Conservation (phyloP, 2,113 vertebrate genomes). For the Pseudopipra pipra region DNA sequence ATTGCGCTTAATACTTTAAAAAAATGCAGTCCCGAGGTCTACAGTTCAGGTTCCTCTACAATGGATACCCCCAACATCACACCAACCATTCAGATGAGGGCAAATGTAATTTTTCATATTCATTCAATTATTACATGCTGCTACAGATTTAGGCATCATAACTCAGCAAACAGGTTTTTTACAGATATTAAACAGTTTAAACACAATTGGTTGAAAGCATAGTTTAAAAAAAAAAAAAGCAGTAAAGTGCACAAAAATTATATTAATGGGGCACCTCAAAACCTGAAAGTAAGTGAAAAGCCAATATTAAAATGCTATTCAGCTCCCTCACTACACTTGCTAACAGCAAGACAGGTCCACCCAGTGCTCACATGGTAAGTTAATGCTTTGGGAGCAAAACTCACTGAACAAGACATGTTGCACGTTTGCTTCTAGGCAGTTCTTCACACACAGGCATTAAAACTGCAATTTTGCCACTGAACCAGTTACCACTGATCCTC, state of each 20-base stretch:
- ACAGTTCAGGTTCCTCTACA: neutral
- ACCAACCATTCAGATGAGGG: neutral
- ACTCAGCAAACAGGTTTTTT: neutral
- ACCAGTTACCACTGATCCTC: neutral
- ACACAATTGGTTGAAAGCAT: neutral
- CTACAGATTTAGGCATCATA: neutral
- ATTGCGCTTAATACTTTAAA: neutral
- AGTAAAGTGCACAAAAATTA: neutral
- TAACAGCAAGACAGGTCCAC: neutral
- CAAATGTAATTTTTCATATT: neutral
- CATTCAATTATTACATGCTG: neutral
- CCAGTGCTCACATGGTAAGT: neutral
- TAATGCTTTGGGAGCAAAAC: neutral
- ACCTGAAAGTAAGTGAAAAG: neutral
- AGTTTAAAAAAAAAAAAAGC: neutral
- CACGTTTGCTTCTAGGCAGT: neutral
- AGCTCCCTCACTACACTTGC: neutral
- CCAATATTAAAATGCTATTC: neutral
- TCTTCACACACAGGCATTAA: neutral
- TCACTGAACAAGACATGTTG: neutral
- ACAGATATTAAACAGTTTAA: neutral
- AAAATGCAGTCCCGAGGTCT: neutral
- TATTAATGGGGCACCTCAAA: neutral
- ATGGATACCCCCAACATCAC: neutral
- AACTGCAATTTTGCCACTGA: neutral